Base-by-base conservation (phyloP, 2,888 invertebrate species). In the Aspidiotus rigidus region DNA sequence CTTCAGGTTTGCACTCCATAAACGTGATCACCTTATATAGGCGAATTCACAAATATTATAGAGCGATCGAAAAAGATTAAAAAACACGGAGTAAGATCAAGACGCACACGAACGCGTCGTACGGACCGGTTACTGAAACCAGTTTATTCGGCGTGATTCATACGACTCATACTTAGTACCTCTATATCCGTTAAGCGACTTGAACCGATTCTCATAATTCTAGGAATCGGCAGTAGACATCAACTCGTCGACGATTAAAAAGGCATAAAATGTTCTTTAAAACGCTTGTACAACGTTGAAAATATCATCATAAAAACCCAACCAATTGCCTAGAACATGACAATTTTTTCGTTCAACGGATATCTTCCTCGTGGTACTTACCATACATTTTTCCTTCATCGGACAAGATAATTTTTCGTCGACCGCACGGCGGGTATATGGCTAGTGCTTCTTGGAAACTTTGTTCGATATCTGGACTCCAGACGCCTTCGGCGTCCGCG, bases 321-420 rank as follows among this genome's bases (percentile, higher is more conserved):
- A 28, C 28, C 28, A 28, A 28, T 1, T 28, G 28, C 28, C 28
- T 28, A 28, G 28, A 28, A 28, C 28, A 28, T 28, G 28, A 28
- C 28, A 28, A 3, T 28, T 28, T 28, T 28, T 28, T 28, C 5
- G 28, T 28, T 28, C 28, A 28, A 28, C 28, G 28, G n/a, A 28
- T 5, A 53, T 53, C n/a, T 53, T 53, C 53, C 11, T 53, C 53
- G 53, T 3, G 49, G 39, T 78, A 90, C 95, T 91, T 84, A 99
- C 98, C 99, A 85, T 98, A 99, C 99, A 99, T 99, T 88, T 99
- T 99, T 79, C 99, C 99, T 84, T 99, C 99, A 81, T 99, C 99
- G 76, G 96, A 96, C 77, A 99, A 87, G 77, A 99, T 99, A 80
- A 99, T 99, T 85, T 99, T 99, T 80, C 99, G 86, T 76, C 99